Evolutionary conservation across 2,888 invertebrate genomes (phyloP), one percentile per base, ranked within the genome.

Genomic region (Acanthosepion lycidas): DNA sequence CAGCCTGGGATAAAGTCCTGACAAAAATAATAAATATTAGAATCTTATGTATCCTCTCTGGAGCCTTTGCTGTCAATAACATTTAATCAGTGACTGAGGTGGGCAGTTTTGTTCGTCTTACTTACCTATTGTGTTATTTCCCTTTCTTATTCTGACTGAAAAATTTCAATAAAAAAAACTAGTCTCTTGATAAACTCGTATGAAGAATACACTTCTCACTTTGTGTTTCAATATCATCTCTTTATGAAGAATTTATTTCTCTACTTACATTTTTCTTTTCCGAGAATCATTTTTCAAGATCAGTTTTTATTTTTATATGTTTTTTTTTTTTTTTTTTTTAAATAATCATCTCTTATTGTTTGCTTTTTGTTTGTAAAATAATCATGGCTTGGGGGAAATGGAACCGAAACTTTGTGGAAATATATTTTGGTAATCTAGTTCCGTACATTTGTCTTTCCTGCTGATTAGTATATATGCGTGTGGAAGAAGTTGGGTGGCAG

Each of bases 1-100:
- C 78, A 78, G 78, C 78, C n/a, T 33, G 78, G 78, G 78, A 78
- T n/a, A 33, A 78, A 78, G n/a, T 78, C 78, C 78, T 78, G 78
- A 78, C 78, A 78, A 78, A 78, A 78, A 78, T 78, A 78, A 78
- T 78, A 78, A 78, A 78, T 78, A 78, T 78, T 78, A 78, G 78
- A n/a, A 78, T 78, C 78, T 78, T 78, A 78, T 78, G n/a, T 78
- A 15, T n/a, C n/a, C 9, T 78, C 78, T 78, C 78, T 78, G 78
- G 78, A 78, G 78, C 78, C n/a, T 78, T 78, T 78, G 78, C n/a
- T 78, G 78, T 78, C 78, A 78, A 78, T 78, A 78, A n/a, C 78
- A 78, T 78, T 78, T 78, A 33, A 78, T 78, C 78, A 78, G 78
- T 78, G 5, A 18, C 12, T 33, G n/a, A n/a, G n/a, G n/a, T 78